A percentile compares a stretch with the other conserved stretches of the same genome.
phyloP scores from a whole-genome alignment of 2,113 vertebrate genomes.

The Ptyas mucosa region DNA sequence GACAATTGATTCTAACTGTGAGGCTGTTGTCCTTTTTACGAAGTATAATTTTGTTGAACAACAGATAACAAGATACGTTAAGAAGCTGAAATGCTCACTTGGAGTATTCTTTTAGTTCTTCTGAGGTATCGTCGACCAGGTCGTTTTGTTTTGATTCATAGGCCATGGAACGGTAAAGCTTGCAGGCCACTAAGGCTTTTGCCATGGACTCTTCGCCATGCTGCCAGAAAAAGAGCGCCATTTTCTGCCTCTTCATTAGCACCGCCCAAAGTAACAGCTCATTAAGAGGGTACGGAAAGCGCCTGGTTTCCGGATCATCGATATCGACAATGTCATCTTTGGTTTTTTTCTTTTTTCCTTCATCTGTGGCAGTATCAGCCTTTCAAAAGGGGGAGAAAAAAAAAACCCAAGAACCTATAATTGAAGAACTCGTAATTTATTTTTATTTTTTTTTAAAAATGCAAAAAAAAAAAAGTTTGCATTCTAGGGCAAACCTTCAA shows the following conservation, averaged over 20 bases:
- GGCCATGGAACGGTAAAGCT: conserved; percentile 92
- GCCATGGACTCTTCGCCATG: conserved; percentile 99
- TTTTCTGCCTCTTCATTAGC: conserved; percentile 97
- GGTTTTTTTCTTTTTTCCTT: conserved; percentile 90
- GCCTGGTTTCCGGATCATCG: conserved; percentile 92
- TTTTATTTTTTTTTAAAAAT: neutral
- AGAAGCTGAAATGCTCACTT: conserved; percentile 70
- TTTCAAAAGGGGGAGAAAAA: conserved; percentile 23
- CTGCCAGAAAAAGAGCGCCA: conserved; percentile 98
- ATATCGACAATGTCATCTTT: conserved; percentile 98
- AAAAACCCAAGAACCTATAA: neutral
- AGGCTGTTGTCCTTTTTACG: neutral
- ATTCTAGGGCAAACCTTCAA: neutral
- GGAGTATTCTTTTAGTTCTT: conserved; percentile 94
- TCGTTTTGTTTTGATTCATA: conserved; percentile 98
- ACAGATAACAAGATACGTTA: neutral
- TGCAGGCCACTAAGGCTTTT: conserved; percentile 95
- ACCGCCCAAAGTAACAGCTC: conserved; percentile 97
- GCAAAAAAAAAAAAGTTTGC: neutral
- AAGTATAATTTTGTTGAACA: accelerated
- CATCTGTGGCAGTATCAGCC: conserved; percentile 78
- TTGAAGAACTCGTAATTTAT: neutral
- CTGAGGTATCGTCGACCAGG: conserved; percentile 93
- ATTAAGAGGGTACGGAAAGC: conserved; percentile 96
- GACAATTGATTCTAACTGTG: neutral